A percentile compares a stretch with the other conserved stretches of the same genome.
Conservation (phyloP, 2,113 vertebrate genomes). For the Zosterops borbonicus region DNA sequence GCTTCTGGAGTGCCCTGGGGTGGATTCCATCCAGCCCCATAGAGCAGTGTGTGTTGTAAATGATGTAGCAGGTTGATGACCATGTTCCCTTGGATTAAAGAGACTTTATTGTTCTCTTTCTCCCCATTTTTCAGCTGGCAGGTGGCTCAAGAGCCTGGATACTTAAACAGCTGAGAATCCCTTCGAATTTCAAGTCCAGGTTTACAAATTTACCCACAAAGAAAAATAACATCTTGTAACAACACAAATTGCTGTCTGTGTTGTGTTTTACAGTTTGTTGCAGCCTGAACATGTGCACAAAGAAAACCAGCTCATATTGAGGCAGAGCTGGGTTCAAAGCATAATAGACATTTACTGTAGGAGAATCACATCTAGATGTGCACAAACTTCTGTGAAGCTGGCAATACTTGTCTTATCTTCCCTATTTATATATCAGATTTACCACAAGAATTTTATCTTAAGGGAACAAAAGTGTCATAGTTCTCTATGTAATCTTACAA, state of each 20-base stretch:
- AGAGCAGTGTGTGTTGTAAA: not conserved
- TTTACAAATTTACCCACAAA: not conserved
- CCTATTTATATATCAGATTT: not conserved
- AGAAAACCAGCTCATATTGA: not conserved
- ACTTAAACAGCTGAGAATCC: not conserved
- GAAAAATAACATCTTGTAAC: not conserved
- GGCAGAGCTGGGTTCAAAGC: not conserved
- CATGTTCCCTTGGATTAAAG: not conserved
- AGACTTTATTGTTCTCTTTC: not conserved
- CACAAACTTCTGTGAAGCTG: not conserved
- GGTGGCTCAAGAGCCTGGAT: not conserved
- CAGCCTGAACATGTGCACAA: not conserved
- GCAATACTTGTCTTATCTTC: not conserved
- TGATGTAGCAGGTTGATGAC: not conserved
- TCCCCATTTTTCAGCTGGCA: not conserved
- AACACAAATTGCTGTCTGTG: not conserved
- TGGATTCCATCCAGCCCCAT: not conserved
- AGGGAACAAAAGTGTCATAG: not conserved
- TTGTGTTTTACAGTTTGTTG: not conserved
- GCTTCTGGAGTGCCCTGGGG: not conserved
- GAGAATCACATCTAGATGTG: not conserved
- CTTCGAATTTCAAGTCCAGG: not conserved
- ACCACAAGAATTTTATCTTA: not conserved
- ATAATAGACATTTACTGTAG: not conserved
- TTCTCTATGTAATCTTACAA: not conserved